Conservation (phyloP, 2,797 vertebrate species). For the Lacerta viridis region DNA sequence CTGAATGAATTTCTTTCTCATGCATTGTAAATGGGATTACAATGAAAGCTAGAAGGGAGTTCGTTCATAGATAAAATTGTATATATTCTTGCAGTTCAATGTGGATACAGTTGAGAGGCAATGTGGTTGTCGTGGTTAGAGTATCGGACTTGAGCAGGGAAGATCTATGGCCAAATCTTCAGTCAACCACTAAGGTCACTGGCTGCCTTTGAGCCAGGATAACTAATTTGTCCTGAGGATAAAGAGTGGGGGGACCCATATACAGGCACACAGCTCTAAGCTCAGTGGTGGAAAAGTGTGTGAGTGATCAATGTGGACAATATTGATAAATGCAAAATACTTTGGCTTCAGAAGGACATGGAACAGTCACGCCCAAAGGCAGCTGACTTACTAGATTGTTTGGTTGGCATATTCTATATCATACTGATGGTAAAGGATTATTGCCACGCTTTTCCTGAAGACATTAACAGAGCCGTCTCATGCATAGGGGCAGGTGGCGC, state of each 20-base stretch:
- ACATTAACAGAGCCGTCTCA: no score
- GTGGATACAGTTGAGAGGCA: neutral
- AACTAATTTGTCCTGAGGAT: no score
- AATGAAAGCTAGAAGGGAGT: conserved; percentile 37
- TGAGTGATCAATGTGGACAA: neutral
- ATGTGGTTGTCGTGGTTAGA: neutral
- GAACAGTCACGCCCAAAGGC: neutral
- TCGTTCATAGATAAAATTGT: neutral
- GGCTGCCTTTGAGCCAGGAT: no score
- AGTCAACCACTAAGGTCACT: neutral
- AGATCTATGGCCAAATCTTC: neutral
- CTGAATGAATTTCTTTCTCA: conserved; percentile 79
- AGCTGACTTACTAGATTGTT: conserved; percentile 22
- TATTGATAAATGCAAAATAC: neutral
- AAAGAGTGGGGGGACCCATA: no score
- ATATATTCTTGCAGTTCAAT: neutral
- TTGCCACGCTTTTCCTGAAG: conserved; percentile 60
- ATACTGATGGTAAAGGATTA: conserved; percentile 16
- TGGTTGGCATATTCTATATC: conserved; percentile 11
- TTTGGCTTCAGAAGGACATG: neutral
- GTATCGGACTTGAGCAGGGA: neutral
- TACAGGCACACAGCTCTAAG: no score
- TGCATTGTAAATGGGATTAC: conserved; percentile 51
- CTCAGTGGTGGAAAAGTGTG: no score
- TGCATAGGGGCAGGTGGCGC: no score